Percentiles rank a stretch among this genome's conserved stretches.
Conservation (phyloP, 1,140 invertebrate species). For the Charaxes varanes region DNA sequence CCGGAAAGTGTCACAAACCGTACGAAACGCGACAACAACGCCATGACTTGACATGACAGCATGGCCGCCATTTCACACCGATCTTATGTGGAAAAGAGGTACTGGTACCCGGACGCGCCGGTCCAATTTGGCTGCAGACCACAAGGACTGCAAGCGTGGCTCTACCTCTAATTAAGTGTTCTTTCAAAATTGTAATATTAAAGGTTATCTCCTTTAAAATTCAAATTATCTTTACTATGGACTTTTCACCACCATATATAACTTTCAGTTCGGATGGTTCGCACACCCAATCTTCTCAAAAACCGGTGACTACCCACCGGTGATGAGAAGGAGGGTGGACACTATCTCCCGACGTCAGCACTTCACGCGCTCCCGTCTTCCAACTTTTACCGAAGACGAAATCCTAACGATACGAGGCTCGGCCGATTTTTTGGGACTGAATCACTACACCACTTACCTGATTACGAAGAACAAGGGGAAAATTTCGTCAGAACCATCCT, state of each 20-base stretch:
- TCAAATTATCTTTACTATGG: conserved; percentile 2
- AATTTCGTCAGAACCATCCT: conserved; percentile 38
- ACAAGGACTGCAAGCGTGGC: no score
- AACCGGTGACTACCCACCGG: conserved; percentile 77
- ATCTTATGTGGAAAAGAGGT: no score
- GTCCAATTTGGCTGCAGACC: no score
- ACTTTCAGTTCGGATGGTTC: conserved; percentile 78
- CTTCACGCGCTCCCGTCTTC: conserved; percentile 69
- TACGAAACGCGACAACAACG: no score
- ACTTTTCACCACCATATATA: no score
- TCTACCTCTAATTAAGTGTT: no score
- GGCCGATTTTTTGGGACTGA: conserved; percentile 75
- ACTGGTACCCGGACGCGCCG: no score
- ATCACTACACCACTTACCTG: conserved; percentile 74
- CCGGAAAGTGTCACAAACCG: no score
- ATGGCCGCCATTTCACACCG: no score
- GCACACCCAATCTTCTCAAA: conserved; percentile 76
- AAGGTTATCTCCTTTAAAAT: no score
- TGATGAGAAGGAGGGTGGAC: conserved; percentile 75
- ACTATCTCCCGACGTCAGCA: conserved; percentile 74
- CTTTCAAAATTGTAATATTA: no score
- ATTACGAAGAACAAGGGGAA: conserved; percentile 21
- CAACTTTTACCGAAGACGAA: conserved; percentile 64
- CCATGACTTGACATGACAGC: no score
- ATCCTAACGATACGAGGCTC: conserved; percentile 66